These are phyloP conservation scores for Thera obeliscata DNA, from an alignment of 2,888 invertebrate species.

Conservation along the genomic window DNA sequence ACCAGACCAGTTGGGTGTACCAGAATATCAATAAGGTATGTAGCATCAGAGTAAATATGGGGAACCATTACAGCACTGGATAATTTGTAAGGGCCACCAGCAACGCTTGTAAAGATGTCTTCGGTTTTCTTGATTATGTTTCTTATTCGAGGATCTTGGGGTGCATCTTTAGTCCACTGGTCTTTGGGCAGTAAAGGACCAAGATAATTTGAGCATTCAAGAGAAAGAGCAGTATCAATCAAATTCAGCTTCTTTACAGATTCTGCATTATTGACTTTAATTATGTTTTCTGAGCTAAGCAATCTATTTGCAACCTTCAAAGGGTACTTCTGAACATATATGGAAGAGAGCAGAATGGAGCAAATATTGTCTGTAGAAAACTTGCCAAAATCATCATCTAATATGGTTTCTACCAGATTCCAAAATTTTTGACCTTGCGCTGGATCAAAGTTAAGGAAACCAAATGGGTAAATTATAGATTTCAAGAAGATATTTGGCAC, in stretches of 20 bases:
- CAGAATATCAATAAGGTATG: constrained; percentile 86
- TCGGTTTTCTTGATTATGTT: constrained; percentile 77
- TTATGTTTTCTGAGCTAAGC: constrained; percentile 85
- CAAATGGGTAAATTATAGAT: constrained; percentile 85
- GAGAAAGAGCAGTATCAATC: constrained; percentile 86
- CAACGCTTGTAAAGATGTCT: constrained; percentile 68
- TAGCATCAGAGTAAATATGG: constrained; percentile 81
- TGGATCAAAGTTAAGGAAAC: constrained; percentile 85
- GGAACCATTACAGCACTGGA: constrained; percentile 81
- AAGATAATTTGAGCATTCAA: constrained; percentile 85
- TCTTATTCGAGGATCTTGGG: constrained; percentile 81
- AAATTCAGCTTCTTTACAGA: constrained; percentile 83
- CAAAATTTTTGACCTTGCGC: constrained; percentile 81
- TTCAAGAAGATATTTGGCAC: constrained; percentile 83
- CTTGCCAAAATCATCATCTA: constrained; percentile 84
- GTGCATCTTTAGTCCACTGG: constrained; percentile 77
- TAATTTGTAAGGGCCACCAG: constrained; percentile 74
- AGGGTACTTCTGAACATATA: constrained; percentile 86
- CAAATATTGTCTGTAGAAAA: constrained; percentile 84
- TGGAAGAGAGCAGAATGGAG: constrained; percentile 86
- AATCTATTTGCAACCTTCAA: constrained; percentile 84
- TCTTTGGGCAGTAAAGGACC: constrained; percentile 85
- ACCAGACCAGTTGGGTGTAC: constrained; percentile 78
- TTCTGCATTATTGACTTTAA: constrained; percentile 77
- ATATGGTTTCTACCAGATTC: constrained; percentile 77